Evolutionary conservation across 2,113 vertebrate species (phyloP).

Genomic region (Lamprotornis superbus): DNA sequence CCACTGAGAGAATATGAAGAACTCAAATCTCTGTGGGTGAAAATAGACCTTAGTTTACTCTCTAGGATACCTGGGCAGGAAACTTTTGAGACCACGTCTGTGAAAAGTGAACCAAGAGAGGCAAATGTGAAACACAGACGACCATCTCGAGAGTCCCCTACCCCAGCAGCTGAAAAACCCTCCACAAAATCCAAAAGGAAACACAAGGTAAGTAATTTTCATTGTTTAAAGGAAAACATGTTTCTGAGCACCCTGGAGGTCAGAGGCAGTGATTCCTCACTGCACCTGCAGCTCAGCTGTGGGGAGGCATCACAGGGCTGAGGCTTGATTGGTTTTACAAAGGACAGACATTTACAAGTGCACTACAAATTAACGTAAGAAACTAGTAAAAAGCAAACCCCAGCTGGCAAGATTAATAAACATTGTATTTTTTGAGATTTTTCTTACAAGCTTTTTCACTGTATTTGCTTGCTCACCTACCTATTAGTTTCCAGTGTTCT

Average conservation of each 20-base stretch:
- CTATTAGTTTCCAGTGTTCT: neutral
- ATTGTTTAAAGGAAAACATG: neutral
- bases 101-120: constrained; percentile 78
- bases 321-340: neutral
- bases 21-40: constrained; percentile 90
- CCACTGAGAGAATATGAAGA: constrained; percentile 86
- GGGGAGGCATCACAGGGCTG: neutral
- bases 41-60: constrained; percentile 88
- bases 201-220: constrained; percentile 83
- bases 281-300: neutral
- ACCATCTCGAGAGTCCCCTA: constrained; percentile 78
- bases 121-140: constrained; percentile 79
- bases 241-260: neutral
- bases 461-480: neutral
- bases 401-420: neutral
- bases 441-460: neutral
- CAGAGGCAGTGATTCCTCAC: neutral
- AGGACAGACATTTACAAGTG: neutral
- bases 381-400: neutral
- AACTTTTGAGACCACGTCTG: constrained; percentile 52
- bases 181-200: constrained; percentile 89
- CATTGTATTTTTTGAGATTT: neutral
- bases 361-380: neutral
- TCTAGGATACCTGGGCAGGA: constrained; percentile 83
- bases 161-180: constrained; percentile 78